A percentile compares a stretch with the other conserved stretches of the same genome.
Evolutionary conservation across 2,888 invertebrate species (phyloP).

Genomic region (Phlogophora meticulosa): DNA sequence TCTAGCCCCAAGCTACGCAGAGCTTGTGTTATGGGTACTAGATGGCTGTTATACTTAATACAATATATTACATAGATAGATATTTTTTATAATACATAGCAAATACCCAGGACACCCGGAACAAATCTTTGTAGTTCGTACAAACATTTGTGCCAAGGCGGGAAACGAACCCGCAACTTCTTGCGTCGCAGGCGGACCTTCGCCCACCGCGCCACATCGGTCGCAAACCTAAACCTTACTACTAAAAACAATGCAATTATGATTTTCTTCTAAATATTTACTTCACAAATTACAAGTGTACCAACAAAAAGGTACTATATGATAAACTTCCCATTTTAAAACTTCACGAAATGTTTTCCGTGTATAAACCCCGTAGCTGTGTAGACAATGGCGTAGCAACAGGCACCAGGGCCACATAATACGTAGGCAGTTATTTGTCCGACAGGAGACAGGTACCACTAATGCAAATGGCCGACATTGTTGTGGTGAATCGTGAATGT

Average conservation of each 20-base stretch:
- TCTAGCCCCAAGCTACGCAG: no score
- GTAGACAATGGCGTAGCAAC: slow-evolving; percentile 34
- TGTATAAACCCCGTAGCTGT: background rate
- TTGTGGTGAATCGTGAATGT: slow-evolving; percentile 45
- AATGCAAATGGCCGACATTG: slow-evolving; percentile 55
- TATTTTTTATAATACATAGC: no score
- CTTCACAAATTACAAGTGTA: background rate
- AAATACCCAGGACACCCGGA: no score
- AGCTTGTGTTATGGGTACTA: no score
- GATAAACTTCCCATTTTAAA: background rate
- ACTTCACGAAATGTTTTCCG: background rate
- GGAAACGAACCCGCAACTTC: no score
- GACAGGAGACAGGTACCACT: slow-evolving; percentile 41
- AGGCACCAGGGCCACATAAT: slow-evolving; percentile 37
- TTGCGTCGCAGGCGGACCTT: no score
- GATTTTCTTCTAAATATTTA: background rate
- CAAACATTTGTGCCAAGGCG: no score
- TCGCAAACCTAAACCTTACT: background rate
- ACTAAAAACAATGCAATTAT: background rate
- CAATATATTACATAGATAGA: no score
- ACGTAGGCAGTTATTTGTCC: slow-evolving; percentile 36
- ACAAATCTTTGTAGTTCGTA: no score
- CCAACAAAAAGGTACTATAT: background rate
- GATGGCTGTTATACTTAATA: no score
- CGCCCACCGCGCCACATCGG: no score